Percentiles rank a stretch among this genome's conserved stretches.
Evolutionary conservation across 2,888 invertebrate genomes (phyloP).

Genomic region (Andrena fulva): DNA sequence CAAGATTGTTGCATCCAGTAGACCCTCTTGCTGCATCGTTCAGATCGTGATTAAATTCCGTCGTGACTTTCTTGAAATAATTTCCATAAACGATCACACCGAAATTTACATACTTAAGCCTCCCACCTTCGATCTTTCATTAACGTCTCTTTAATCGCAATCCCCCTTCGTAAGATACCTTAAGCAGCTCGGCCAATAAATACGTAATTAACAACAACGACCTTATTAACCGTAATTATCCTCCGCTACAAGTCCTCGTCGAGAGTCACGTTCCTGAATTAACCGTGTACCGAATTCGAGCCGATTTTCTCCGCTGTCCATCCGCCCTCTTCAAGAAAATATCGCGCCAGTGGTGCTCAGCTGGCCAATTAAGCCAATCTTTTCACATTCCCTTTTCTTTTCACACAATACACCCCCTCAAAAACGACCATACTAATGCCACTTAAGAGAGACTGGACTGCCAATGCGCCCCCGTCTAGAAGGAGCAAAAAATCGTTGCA

Average conservation of each 20-base stretch:
- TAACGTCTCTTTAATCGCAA: constrained; percentile 46
- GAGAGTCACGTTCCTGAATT: constrained; percentile 31
- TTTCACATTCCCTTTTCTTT: neutral
- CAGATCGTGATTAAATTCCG: constrained; percentile 45
- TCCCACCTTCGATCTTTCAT: constrained; percentile 9
- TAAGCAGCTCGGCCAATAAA: constrained; percentile 29
- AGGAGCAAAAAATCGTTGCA: neutral
- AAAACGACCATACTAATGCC: neutral
- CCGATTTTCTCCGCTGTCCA: constrained; percentile 13
- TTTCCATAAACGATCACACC: constrained; percentile 10
- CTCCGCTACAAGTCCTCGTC: constrained; percentile 4
- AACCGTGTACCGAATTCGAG: constrained; percentile 41
- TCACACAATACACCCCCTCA: neutral
- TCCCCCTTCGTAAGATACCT: constrained; percentile 21
- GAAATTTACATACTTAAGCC: constrained; percentile 49
- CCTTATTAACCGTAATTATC: constrained; percentile 63
- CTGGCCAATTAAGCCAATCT: neutral
- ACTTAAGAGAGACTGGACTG: neutral
- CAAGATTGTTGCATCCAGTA: constrained; percentile 1
- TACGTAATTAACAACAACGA: constrained; percentile 57
- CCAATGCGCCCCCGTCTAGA: neutral
- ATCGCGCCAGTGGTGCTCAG: constrained; percentile 43
- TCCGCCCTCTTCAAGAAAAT: constrained; percentile 40
- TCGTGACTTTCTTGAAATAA: constrained; percentile 23
- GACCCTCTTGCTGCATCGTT: neutral